These are phyloP conservation scores for Anser brachyrhynchus DNA, from an alignment of 2,113 vertebrate species.

Conservation along the genomic window DNA sequence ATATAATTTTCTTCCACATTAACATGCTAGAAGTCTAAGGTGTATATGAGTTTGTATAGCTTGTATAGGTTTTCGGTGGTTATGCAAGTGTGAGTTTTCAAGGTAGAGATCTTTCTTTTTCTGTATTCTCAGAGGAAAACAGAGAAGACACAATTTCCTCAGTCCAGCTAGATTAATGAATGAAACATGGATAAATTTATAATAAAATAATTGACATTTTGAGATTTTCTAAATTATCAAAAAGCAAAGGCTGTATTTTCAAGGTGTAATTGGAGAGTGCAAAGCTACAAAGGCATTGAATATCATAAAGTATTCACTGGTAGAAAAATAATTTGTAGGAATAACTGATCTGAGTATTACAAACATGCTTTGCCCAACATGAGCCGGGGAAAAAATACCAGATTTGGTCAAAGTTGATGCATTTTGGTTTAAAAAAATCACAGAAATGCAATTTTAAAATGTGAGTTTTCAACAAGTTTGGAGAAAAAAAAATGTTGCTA, in stretches of 20 bases:
- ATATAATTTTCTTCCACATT: not conserved
- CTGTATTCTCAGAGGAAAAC: not conserved
- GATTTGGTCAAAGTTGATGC: not conserved
- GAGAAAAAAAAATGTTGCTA: not conserved
- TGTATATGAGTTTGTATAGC: not conserved
- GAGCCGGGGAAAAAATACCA: fast-evolving
- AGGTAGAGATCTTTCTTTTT: not conserved
- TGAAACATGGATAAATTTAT: not conserved
- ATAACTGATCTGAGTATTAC: not conserved
- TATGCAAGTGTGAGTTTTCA: not conserved
- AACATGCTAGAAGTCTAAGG: not conserved
- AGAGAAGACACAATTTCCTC: not conserved
- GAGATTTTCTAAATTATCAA: not conserved
- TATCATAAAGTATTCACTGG: not conserved
- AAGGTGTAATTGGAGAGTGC: not conserved
- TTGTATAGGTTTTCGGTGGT: not conserved
- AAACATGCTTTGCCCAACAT: not conserved
- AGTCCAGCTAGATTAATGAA: not conserved
- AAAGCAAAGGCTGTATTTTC: not conserved
- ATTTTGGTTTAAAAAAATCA: not conserved
- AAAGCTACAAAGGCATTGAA: not conserved
- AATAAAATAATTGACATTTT: not conserved
- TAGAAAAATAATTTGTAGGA: not conserved
- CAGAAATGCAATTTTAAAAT: not conserved
- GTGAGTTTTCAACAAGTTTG: not conserved